A percentile compares a stretch with the other conserved stretches of the same genome.
Evolutionary conservation across 2,888 invertebrate species (phyloP).

Genomic region (Lymantria dispar): DNA sequence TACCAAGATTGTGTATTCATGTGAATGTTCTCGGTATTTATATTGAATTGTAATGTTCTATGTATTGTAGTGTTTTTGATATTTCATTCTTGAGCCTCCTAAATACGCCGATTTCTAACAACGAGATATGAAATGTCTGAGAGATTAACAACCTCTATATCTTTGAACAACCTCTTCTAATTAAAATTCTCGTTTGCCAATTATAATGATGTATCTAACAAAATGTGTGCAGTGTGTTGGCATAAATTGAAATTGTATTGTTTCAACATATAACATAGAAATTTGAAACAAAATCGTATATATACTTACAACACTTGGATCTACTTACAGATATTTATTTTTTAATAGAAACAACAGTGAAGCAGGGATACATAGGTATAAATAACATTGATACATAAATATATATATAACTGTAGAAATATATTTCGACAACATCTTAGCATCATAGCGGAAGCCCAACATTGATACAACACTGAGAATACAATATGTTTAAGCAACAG

Average conservation of each 20-base stretch:
- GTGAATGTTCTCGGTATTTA: too few relatives aligned
- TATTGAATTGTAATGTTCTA: too few relatives aligned
- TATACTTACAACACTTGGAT: slow-evolving; percentile 75
- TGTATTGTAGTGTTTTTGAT: too few relatives aligned
- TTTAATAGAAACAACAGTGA: slow-evolving; percentile 29
- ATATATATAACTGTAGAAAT: slow-evolving; percentile 32
- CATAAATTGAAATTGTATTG: slow-evolving; percentile 45
- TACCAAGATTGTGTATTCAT: too few relatives aligned
- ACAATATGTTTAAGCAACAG: slow-evolving; percentile 44
- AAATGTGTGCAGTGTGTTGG: slow-evolving; percentile 81
- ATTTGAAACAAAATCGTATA: slow-evolving; percentile 24
- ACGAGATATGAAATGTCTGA: too few relatives aligned
- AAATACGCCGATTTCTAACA: too few relatives aligned
- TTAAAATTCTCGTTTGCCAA: slow-evolving; percentile 35
- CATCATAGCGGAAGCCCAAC: slow-evolving; percentile 63
- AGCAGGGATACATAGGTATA: slow-evolving; percentile 37
- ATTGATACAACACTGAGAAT: slow-evolving; percentile 51
- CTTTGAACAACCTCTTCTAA: too few relatives aligned
- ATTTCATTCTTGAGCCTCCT: too few relatives aligned
- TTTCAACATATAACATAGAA: slow-evolving; percentile 35
- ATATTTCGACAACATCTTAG: slow-evolving; percentile 46
- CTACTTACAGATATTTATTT: slow-evolving; percentile 50
- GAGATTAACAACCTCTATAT: too few relatives aligned
- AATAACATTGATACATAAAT: slow-evolving; percentile 28
- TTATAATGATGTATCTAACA: slow-evolving; percentile 15